A percentile compares a stretch with the other conserved stretches of the same genome.
phyloP scores from a whole-genome alignment of 2,113 vertebrate species.

The Podarcis muralis region DNA sequence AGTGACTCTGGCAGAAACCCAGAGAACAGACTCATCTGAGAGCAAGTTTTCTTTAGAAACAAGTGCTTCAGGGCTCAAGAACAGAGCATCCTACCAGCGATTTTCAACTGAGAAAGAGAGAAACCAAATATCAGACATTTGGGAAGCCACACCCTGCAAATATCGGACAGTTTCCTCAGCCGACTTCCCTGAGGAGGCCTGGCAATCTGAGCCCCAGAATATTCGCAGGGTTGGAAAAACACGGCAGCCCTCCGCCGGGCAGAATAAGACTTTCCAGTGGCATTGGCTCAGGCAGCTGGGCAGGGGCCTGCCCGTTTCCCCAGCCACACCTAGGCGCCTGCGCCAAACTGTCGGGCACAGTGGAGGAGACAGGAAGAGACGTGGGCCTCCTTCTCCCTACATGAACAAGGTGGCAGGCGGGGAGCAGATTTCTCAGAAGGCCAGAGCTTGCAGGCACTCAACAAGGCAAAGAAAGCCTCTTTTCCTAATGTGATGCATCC shows the following conservation, averaged over 20 bases:
- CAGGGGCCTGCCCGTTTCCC: neutral
- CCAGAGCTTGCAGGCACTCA: neutral
- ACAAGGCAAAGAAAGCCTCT: neutral
- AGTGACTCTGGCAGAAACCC: too few species aligned
- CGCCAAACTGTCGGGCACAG: too few species aligned
- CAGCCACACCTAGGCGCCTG: neutral
- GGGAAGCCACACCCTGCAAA: neutral
- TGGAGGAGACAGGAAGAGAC: neutral
- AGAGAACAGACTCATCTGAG: too few species aligned
- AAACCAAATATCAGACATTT: too few species aligned
- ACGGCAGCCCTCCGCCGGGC: neutral
- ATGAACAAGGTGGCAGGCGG: neutral
- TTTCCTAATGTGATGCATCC: neutral
- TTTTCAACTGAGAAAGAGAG: too few species aligned
- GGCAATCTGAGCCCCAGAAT: neutral
- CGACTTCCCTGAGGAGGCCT: too few species aligned
- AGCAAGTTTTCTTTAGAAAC: too few species aligned
- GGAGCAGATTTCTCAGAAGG: neutral
- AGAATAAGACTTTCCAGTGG: neutral
- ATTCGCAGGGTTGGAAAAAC: neutral
- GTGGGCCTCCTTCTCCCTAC: neutral
- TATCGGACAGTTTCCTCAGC: neutral
- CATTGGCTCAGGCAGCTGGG: neutral
- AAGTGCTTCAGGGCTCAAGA: too few species aligned
- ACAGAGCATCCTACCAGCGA: too few species aligned